Base-by-base conservation (phyloP, 1,140 invertebrate genomes). In the Tetramorium simillimum region DNA sequence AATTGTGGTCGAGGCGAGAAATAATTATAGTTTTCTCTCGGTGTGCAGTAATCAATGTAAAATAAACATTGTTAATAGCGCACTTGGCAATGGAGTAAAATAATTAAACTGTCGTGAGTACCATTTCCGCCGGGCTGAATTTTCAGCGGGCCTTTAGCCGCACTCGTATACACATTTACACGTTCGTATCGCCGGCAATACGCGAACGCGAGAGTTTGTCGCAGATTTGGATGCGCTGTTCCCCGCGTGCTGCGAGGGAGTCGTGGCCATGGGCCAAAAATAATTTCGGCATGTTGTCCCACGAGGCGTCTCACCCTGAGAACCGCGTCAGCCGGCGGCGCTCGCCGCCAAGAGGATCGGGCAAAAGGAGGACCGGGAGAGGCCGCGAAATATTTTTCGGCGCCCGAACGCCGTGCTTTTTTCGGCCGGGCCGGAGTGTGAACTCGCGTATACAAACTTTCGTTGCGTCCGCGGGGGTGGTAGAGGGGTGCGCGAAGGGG, bases 401-500 rank as follows among this genome's bases (percentile, higher is more conserved):
- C 67, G n/a, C 21, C 60, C 40, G 73, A 40, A 40, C 67, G 51
- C 63, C 84, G 49, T 37, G 60, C 72, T 86, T 80, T 78, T n/a
- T 70, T 86, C 70, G 43, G 16, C 40, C 12, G 56, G 46, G 56
- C 62, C 62, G n/a, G 56, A 78, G 43, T 72, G 72, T 72, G 76
- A 82, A 90, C 56, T 81, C 65, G 77, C 88, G 40, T 89, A 89
- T 72, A 46, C 77, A 75, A 89, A 89, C 88, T 90, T 90, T 88
- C 72, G 53, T 75, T 33, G 77, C 73, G n/a, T 73, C 56, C 72
- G 24, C 60, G 18, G 18, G 51, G 0, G 18, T 5, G 51, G 46
- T n/a, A 46, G 1, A 60, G 69, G n/a, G 33, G 60, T n/a, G n/a
- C n/a, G 56, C 67, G 40, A 53, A 81, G 70, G 69, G 62, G 65